Base-by-base conservation (phyloP, 2,888 invertebrate species). In the Tenthredo distinguenda region DNA sequence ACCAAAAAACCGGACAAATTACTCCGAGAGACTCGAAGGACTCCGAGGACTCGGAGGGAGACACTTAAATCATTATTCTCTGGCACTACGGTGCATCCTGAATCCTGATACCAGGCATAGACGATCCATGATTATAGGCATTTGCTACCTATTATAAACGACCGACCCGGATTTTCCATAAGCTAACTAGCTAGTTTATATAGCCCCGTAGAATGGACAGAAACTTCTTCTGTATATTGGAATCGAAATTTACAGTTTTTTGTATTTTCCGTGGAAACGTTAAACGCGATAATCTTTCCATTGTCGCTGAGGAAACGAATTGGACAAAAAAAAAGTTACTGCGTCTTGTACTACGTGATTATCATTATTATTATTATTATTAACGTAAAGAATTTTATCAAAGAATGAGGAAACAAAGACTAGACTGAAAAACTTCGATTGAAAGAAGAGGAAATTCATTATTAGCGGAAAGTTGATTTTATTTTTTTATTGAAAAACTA, bases 51-150 rank as follows among this genome's bases (percentile, higher is more conserved):
- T 85, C 84, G 86, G 85, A 86, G 87, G 87, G 85, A 65, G 83
- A 88, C 88, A 88, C 86, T 87, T 84, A 86, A 87, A 86, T 87
- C 84, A 86, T 87, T 88, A 87, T 87, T 86, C 86, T 85, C 86
- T 79, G 87, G 87, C 86, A 85, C 86, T 86, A 85, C 85, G 87
- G 86, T 87, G 85, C 85, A 87, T 74, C 87, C 86, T 86, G 87
- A 87, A 87, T 86, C 62, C 81, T 81, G 62, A 62, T 62, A 26
- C 50, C n/a, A 68, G 86, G 87, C 87, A 88, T 86, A 86, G 87
- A 84, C 86, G 86, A 88, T 87, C 85, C 87, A 85, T 89, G 88
- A 90, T 90, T 90, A 89, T 88, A 88, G 89, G 87, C 87, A 88
- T 88, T 68, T 71, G 71, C 68, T 83, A 89, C 87, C 79, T 77